phyloP scores from a whole-genome alignment of 2,113 vertebrate species.

The Tragelaphus scriptus region DNA sequence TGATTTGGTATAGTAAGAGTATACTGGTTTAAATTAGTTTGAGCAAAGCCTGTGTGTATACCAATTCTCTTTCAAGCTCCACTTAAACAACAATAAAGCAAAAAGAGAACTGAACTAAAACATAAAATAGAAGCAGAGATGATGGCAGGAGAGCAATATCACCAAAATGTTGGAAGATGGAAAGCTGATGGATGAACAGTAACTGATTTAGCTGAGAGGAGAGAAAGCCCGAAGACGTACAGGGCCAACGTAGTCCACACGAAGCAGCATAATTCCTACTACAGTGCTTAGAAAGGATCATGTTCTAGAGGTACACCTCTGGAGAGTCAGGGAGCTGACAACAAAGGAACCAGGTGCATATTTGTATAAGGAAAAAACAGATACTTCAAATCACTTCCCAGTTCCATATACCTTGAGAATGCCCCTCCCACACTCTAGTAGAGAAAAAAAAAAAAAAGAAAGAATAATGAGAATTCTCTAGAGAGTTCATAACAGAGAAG shows the following conservation, averaged over 20 bases:
- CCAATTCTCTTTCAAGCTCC: background rate
- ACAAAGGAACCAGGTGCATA: background rate
- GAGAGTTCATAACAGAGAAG: background rate
- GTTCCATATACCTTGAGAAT: background rate
- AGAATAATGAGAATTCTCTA: background rate
- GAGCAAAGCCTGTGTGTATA: background rate
- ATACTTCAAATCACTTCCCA: background rate
- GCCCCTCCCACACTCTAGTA: background rate
- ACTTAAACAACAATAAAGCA: background rate
- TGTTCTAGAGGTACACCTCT: background rate
- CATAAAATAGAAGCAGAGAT: background rate
- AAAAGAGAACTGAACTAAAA: background rate
- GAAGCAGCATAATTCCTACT: background rate
- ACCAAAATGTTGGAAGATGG: background rate
- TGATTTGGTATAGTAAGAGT: background rate
- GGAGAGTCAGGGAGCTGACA: accelerated
- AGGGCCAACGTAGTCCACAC: background rate
- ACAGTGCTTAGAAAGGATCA: background rate
- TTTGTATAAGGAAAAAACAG: background rate
- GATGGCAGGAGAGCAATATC: background rate
- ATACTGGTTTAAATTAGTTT: background rate
- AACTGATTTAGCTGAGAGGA: background rate
- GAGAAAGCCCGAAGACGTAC: background rate
- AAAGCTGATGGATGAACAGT: background rate
- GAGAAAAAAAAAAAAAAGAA: background rate